Evolutionary conservation across 2,888 invertebrate genomes (phyloP).

Genomic region (Rhingia rostrata): DNA sequence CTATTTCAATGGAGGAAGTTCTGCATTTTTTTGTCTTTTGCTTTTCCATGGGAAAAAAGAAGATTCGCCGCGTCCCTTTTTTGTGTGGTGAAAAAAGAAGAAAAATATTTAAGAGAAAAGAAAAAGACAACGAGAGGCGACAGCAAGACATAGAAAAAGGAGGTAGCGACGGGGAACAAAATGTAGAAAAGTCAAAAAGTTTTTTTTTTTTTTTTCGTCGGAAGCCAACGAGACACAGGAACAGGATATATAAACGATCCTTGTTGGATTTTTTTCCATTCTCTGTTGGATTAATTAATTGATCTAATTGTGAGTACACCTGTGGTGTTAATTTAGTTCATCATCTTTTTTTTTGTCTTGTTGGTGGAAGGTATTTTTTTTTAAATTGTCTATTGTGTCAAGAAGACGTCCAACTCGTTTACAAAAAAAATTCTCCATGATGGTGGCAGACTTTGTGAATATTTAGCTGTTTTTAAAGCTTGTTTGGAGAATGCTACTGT

Average conservation of each 20-base stretch:
- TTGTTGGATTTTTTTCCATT: not conserved
- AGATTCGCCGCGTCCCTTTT: slow-evolving; percentile 71
- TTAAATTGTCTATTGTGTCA: slow-evolving; percentile 4
- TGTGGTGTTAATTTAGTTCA: slow-evolving; percentile 5
- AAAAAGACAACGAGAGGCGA: slow-evolving; percentile 30
- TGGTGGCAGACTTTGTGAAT: slow-evolving; percentile 18
- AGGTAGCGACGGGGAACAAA: slow-evolving; percentile 47
- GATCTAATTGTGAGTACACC: slow-evolving; percentile 17
- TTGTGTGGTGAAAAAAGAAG: slow-evolving; percentile 66
- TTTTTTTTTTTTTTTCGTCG: slow-evolving; percentile 1
- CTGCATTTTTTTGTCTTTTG: slow-evolving; percentile 13
- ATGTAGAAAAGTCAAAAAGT: slow-evolving; percentile 52
- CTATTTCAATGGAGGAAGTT: slow-evolving; percentile 23
- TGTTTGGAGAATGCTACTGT: slow-evolving; percentile 7
- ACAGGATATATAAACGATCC: not conserved
- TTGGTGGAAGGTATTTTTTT: slow-evolving; percentile 1
- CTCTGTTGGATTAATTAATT: not conserved
- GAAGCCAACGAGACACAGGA: not conserved
- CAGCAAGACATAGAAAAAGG: slow-evolving; percentile 31
- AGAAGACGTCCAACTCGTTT: slow-evolving; percentile 15
- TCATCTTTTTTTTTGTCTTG: not conserved
- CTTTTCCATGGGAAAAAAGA: slow-evolving; percentile 24
- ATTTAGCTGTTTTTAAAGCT: slow-evolving; percentile 5
- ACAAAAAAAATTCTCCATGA: slow-evolving; percentile 15
- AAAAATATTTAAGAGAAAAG: slow-evolving; percentile 32